Evolutionary conservation across 2,113 vertebrate genomes (phyloP), one percentile per base, ranked within the genome.

Genomic region (Eclectus roratus): DNA sequence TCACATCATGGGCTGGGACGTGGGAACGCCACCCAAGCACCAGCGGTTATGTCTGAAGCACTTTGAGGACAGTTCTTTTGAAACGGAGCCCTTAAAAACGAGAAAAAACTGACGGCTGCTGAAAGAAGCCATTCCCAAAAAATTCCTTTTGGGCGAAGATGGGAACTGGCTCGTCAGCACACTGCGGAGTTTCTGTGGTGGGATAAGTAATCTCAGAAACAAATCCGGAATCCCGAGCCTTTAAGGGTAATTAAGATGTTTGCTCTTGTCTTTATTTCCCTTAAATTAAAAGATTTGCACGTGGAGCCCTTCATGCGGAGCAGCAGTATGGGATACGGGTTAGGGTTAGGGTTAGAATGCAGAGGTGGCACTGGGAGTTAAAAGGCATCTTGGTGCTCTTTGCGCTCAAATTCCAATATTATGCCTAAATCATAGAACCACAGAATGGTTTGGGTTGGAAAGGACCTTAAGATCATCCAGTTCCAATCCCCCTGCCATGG

Each of bases 161-260:
- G 88, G 94, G 0, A 81, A 2, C 24, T 78, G 92, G 73, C 78
- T 79, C 0, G 19, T 85, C 29, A 71, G 93, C 2, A 76, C 70
- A 0, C 92, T 85, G 1, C 27, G 0, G 5, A 14, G 4, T 0
- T 4, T 4, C 6, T 23, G n/a, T 0, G 9, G 7, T 1, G 1
- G 1, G 4, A 10, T 2, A 2, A 25, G 47, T 19, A 46, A 3
- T 33, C 12, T 20, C 12, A 7, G 21, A 91, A 91, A 6, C 5
- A 13, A 27, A 9, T 61, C 44, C 2, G 7, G 41, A 49, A 9
- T 19, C 44, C 73, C 0, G 3, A 85, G 63, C 9, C 2, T 56
- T 6, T 3, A 0, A 12, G n/a, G 88, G 93, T 88, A 76, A 88
- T 27, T 6, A 25, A 31, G 65, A 37, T 43, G 17, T 19, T 21